These are phyloP conservation scores for Pontoporia blainvillei DNA, from an alignment of 2,113 vertebrate genomes.

Conservation along the genomic window DNA sequence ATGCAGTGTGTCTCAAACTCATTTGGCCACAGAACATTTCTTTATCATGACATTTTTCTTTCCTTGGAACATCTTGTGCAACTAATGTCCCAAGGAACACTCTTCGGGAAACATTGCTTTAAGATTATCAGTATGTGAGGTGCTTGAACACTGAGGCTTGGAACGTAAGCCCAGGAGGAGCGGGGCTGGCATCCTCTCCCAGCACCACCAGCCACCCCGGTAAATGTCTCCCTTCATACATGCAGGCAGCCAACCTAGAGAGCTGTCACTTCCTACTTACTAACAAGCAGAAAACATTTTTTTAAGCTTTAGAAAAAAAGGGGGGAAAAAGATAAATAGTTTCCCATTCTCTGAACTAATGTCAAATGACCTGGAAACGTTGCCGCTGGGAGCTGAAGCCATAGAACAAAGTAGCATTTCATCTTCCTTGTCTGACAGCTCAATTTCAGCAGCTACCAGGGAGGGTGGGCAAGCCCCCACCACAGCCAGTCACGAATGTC, in stretches of 20 bases:
- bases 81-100: neutral
- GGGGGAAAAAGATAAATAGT: slow-evolving; percentile 44
- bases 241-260: neutral
- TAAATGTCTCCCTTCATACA: neutral
- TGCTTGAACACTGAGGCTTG: neutral
- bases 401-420: slow-evolving; percentile 64
- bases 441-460: slow-evolving; percentile 49
- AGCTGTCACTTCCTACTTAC: neutral
- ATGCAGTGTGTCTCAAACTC: neutral
- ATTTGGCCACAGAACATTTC: neutral
- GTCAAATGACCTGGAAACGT: slow-evolving; percentile 53
- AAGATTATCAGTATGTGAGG: neutral
- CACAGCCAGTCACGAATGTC: neutral
- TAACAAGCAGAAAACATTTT: slow-evolving; percentile 7
- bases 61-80: neutral
- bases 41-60: neutral
- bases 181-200: neutral
- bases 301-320: neutral
- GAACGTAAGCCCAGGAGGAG: neutral
- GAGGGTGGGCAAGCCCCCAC: neutral
- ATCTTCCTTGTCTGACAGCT: slow-evolving; percentile 63
- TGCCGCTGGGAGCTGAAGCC: slow-evolving; percentile 44
- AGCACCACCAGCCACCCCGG: neutral
- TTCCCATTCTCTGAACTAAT: slow-evolving; percentile 57
- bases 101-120: neutral